Conservation (phyloP, 2,113 vertebrate genomes). For the Aythya baeri region DNA sequence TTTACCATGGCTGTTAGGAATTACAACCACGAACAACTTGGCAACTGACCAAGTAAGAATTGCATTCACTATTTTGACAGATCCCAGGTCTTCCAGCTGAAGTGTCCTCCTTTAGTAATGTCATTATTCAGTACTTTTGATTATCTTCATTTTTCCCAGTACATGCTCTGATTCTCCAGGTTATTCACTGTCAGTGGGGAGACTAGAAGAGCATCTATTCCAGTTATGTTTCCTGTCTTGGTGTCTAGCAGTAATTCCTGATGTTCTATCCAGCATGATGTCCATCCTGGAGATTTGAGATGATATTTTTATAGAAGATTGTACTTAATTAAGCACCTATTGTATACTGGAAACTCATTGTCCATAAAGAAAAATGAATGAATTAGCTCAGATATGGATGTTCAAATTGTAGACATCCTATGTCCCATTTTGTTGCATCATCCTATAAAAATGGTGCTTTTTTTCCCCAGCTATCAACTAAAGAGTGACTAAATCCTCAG, state of each 20-base stretch:
- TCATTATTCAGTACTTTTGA: not conserved
- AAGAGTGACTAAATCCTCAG: not conserved
- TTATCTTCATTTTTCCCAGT: not conserved
- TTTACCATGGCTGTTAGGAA: not conserved
- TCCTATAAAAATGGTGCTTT: not conserved
- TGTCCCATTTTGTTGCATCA: not conserved
- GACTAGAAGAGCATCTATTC: not conserved
- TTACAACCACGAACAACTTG: not conserved
- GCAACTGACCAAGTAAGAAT: not conserved
- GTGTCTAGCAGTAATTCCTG: not conserved
- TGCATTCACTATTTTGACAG: not conserved
- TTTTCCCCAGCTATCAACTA: not conserved
- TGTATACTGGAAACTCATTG: not conserved
- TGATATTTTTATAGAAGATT: not conserved
- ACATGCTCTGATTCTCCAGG: not conserved
- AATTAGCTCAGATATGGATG: not conserved
- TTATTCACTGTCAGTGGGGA: accelerated
- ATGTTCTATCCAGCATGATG: not conserved
- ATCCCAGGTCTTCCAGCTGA: not conserved
- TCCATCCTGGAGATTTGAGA: not conserved
- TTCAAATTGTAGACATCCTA: not conserved
- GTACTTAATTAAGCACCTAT: not conserved
- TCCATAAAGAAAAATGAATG: not conserved
- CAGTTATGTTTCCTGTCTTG: accelerated
- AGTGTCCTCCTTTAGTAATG: not conserved